Percentiles rank a stretch among this genome's conserved stretches.
phyloP scores from a whole-genome alignment of 1,140 invertebrate genomes.

The Yoshiicerus persimilis region DNA sequence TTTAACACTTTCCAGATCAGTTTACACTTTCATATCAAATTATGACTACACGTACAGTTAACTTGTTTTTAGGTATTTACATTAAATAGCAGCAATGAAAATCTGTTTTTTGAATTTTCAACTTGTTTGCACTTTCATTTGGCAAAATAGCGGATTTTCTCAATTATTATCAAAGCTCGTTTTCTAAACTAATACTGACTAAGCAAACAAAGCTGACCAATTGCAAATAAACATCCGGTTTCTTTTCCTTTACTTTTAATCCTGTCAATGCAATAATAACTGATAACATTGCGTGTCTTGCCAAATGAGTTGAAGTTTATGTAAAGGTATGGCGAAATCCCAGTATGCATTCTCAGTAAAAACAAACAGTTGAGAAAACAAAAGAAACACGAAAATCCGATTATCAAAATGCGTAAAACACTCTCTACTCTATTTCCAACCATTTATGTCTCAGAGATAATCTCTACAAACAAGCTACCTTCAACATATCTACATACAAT shows the following conservation, averaged over 20 bases:
- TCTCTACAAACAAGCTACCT: background rate
- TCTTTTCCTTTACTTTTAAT: background rate
- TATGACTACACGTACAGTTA: background rate
- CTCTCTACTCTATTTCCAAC: background rate
- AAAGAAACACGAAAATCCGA: background rate
- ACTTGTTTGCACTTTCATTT: background rate
- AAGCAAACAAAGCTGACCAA: background rate
- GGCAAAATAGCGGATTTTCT: background rate
- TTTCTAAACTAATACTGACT: background rate
- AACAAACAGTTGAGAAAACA: background rate
- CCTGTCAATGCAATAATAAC: background rate
- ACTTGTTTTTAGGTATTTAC: background rate
- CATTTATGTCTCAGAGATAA: background rate
- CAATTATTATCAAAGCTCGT: background rate
- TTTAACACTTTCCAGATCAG: conserved; percentile 1
- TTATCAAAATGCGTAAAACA: background rate
- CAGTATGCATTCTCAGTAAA: background rate
- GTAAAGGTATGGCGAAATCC: too few relatives aligned
- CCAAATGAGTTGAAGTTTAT: background rate
- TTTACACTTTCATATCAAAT: background rate
- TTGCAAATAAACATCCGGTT: background rate
- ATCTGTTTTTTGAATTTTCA: background rate
- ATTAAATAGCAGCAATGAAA: background rate
- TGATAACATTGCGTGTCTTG: background rate
- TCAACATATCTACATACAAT: background rate